Percentiles rank a stretch among this genome's conserved stretches.
phyloP scores from a whole-genome alignment of 2,113 vertebrate species.

The Gobius niger region DNA sequence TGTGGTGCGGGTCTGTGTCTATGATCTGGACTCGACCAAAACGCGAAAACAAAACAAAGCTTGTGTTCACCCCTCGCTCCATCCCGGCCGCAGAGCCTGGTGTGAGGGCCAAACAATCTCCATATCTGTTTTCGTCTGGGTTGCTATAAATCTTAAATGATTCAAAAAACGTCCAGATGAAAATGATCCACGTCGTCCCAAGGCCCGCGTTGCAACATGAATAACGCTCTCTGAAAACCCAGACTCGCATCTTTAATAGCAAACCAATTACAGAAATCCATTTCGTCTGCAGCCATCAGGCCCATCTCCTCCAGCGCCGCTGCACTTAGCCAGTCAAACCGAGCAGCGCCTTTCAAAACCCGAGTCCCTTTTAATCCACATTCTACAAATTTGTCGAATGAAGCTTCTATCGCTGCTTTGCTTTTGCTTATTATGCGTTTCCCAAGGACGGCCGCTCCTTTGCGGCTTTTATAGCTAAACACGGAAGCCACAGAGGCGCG shows the following conservation, averaged over 20 bases:
- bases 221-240: slow-evolving; percentile 15
- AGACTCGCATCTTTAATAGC: no score
- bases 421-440: slow-evolving; percentile 14
- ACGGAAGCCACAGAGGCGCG: slow-evolving; percentile 29
- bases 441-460: slow-evolving; percentile 46
- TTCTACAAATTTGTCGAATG: not conserved
- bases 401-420: not conserved
- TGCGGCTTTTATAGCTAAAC: slow-evolving; percentile 39
- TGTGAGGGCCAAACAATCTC: no score
- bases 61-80: no score
- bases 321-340: slow-evolving; percentile 17
- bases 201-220: not conserved
- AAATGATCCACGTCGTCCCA: no score
- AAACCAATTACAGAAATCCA: slow-evolving; percentile 9
- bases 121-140: no score
- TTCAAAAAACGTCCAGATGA: no score
- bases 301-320: not conserved
- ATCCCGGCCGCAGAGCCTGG: no score
- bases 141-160: no score
- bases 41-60: no score
- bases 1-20: no score
- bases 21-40: no score
- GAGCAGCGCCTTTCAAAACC: not conserved
- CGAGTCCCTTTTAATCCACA: not conserved
- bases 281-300: slow-evolving; percentile 20